phyloP scores from a whole-genome alignment of 2,888 invertebrate species.

The Heliconius hortense region DNA sequence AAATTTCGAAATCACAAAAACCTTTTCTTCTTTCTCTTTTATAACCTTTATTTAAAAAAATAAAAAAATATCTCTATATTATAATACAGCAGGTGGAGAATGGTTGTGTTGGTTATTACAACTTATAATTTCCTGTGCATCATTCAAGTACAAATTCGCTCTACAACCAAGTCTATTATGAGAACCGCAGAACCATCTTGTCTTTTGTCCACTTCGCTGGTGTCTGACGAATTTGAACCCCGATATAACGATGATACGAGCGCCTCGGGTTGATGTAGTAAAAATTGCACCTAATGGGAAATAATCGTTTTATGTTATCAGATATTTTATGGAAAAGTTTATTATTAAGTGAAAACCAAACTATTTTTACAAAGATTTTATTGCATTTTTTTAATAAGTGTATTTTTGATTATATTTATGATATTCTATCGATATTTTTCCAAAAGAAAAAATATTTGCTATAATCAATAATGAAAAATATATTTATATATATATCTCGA shows the following conservation, averaged over 20 bases:
- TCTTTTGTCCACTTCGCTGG: constrained; percentile 38
- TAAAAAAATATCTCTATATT: not conserved
- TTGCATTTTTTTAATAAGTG: too few species aligned
- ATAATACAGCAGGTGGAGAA: constrained; percentile 30
- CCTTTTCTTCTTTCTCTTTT: too few species aligned
- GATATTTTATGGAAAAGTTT: not conserved
- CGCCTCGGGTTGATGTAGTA: constrained; percentile 42
- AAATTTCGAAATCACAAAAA: too few species aligned
- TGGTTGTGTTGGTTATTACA: constrained; percentile 37
- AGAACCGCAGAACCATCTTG: constrained; percentile 46
- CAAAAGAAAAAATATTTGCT: too few species aligned
- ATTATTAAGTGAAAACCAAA: too few species aligned
- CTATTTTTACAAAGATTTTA: too few species aligned
- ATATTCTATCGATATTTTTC: too few species aligned
- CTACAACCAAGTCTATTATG: constrained; percentile 43
- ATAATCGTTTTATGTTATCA: not conserved
- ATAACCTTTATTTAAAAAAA: too few species aligned
- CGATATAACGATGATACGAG: constrained; percentile 40
- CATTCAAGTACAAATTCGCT: constrained; percentile 40
- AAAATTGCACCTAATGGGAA: constrained; percentile 36
- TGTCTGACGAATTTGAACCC: constrained; percentile 46
- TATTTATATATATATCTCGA: too few species aligned
- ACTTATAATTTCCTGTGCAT: constrained; percentile 30
- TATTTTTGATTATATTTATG: too few species aligned
- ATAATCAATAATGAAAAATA: too few species aligned